phyloP scores from a whole-genome alignment of 2,797 vertebrate genomes.

The Rousettus madagascariensis region DNA sequence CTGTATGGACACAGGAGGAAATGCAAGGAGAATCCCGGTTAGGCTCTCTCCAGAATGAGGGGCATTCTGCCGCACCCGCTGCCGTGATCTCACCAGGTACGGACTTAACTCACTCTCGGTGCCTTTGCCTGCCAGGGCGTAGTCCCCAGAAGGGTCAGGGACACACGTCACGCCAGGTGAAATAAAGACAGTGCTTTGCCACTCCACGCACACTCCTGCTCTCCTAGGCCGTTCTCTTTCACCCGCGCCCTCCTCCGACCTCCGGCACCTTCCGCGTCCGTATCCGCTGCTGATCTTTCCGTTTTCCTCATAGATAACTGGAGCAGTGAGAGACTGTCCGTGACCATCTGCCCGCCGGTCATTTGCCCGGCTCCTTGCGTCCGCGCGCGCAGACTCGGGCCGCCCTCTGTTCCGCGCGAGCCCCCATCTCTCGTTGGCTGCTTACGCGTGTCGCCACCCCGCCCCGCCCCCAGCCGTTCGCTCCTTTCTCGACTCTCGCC shows the following conservation, averaged over 20 bases:
- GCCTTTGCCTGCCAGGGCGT: neutral
- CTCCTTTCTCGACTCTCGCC: neutral
- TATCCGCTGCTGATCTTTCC: neutral
- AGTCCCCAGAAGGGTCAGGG: neutral
- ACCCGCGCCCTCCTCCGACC: neutral
- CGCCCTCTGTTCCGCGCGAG: neutral
- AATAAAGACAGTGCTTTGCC: neutral
- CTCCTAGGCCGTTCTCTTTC: neutral
- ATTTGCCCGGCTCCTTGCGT: neutral
- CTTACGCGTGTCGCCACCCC: neutral
- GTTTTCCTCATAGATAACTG: neutral
- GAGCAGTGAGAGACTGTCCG: neutral
- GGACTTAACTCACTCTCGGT: neutral
- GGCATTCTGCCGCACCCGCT: neutral
- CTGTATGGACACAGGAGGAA: neutral
- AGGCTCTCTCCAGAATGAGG: neutral
- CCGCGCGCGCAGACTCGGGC: neutral
- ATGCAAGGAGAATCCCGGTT: neutral
- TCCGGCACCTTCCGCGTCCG: neutral
- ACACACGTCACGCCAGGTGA: neutral
- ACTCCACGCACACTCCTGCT: neutral
- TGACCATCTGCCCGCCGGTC: neutral
- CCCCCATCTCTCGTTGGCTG: neutral
- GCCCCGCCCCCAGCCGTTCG: neutral
- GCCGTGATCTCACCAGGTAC: slow-evolving; percentile 57